Base-by-base conservation (phyloP, 2,888 invertebrate species). In the Cheilosia grossa region DNA sequence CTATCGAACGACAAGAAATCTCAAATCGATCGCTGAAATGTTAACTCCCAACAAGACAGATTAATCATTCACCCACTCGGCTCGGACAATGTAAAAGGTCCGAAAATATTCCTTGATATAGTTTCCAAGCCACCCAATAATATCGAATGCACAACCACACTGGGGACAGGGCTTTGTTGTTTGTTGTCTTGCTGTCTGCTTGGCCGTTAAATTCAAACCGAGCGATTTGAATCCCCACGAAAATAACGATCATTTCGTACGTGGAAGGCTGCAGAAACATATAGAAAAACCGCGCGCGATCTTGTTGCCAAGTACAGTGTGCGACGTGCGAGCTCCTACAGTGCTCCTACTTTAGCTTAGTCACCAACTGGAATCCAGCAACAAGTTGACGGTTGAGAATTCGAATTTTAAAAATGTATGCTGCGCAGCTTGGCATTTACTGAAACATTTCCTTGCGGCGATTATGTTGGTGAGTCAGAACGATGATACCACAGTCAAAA, bases 381-480 rank as follows among this genome's bases (percentile, higher is more conserved):
- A 83, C 79, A 83, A 83, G 82, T 83, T 83, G 82, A 74, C 73
- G 67, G 82, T 74, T 83, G 63, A n/a, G 30, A 27, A 58, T 74
- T 83, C 47, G 33, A 78, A 73, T 73, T 72, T 78, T 4, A 51
- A 53, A 66, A 51, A 21, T 40, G 13, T 24, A 66, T 61, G 77
- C 44, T 77, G 58, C 63, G 51, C 58, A 53, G 56, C 70, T 63
- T 77, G 24, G 27, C 40, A 40, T 72, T 72, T 53, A 56, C 44
- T 10, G 56, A 49, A 66, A 66, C 64, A 66, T 54, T 53, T 44
- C 13, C 21, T 19, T 24, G 64, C 27, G n/a, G 21, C 0, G n/a
- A 37, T 21, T 21, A 27, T 53, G 54, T 10, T 53, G 19, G 3
- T 42, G 63, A 64, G 42, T 72, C 72, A 79, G 30, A 44, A 24